A percentile compares a stretch with the other conserved stretches of the same genome.
Evolutionary conservation across 35 echinoderm and acorn worm species (phyloP).

Genomic region (Ptychodera flava): DNA sequence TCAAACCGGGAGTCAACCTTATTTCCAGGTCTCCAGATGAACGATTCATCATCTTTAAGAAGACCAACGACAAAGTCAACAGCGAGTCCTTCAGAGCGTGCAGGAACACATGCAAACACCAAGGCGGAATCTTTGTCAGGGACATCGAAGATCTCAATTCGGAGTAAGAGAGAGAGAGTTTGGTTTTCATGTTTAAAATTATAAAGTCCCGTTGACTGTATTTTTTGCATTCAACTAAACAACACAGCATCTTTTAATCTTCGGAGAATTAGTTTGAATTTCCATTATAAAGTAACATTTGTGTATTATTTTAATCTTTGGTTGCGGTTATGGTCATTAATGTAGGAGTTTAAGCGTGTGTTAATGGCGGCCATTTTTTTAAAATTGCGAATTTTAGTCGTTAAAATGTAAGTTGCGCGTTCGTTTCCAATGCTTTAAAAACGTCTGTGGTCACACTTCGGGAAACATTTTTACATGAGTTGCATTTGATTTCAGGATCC

Average conservation of each 20-base stretch:
- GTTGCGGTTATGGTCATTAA: background rate
- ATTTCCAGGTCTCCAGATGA: background rate
- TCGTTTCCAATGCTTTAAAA: no score
- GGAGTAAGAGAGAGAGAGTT: slow-evolving; percentile 36
- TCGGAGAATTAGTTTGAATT: background rate
- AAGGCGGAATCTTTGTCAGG: slow-evolving; percentile 80
- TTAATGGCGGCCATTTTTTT: no score
- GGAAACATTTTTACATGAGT: no score
- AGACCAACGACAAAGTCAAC: background rate
- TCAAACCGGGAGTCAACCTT: background rate
- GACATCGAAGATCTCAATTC: slow-evolving; percentile 68
- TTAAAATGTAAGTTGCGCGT: no score
- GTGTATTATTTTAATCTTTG: background rate
- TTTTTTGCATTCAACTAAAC: no score
- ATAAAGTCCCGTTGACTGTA: no score
- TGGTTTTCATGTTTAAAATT: background rate
- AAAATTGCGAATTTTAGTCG: no score
- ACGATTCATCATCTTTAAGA: background rate
- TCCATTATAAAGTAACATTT: background rate
- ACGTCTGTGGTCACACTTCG: no score
- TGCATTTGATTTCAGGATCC: no score
- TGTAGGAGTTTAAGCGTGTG: no score
- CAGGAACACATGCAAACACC: slow-evolving; percentile 86
- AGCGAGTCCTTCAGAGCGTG: slow-evolving; percentile 74
- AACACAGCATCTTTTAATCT: background rate